These are phyloP conservation scores for Catharus ustulatus DNA, from an alignment of 2,797 vertebrate genomes.

Conservation along the genomic window DNA sequence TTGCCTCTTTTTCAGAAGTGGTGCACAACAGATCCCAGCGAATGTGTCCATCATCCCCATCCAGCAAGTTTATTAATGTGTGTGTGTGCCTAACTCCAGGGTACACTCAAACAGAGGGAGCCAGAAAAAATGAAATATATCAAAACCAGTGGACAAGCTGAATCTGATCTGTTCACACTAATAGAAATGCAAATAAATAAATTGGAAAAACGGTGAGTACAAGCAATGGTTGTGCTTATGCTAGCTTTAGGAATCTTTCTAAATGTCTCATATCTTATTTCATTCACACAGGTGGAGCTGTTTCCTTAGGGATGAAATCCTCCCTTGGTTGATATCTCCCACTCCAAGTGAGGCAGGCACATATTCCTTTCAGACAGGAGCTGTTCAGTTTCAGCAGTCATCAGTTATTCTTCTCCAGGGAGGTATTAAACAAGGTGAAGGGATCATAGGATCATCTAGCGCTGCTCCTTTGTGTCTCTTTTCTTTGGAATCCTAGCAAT, in stretches of 20 bases:
- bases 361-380: not conserved
- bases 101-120: not conserved
- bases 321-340: not conserved
- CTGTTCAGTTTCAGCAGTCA: not conserved
- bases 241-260: not conserved
- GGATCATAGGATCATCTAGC: not conserved
- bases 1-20: not conserved
- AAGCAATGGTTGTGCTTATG: not conserved
- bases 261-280: not conserved
- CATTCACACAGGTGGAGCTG: conserved; percentile 21
- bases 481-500: not conserved
- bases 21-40: rapidly evolving
- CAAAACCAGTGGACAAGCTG: not conserved
- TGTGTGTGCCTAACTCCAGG: rapidly evolving
- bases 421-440: not conserved
- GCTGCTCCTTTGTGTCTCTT: not conserved
- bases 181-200: not conserved
- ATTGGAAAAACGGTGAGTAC: not conserved
- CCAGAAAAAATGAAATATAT: not conserved
- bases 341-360: not conserved
- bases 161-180: not conserved
- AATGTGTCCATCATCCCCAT: not conserved
- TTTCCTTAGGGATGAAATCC: conserved; percentile 18
- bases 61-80: not conserved
- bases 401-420: not conserved